These are phyloP conservation scores for Bufotes viridis DNA, from an alignment of 2,797 vertebrate species.

Conservation along the genomic window DNA sequence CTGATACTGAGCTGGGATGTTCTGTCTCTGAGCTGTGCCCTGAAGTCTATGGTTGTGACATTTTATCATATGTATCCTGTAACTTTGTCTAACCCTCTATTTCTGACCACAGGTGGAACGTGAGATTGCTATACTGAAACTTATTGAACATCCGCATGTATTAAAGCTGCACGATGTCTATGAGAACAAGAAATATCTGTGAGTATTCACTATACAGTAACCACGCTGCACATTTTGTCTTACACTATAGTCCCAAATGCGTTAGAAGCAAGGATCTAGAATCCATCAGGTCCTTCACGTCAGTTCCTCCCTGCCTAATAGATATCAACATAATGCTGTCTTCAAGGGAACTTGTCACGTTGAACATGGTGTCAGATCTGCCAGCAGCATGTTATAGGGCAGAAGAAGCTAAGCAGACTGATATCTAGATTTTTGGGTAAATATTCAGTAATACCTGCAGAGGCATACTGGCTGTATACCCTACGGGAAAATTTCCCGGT, in stretches of 20 bases:
- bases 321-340: no score
- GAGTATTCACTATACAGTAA: constrained; percentile 57
- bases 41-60: not conserved
- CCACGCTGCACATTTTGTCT: not conserved
- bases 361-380: no score
- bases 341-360: no score
- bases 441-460: no score
- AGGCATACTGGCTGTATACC: no score
- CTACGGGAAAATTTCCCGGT: no score
- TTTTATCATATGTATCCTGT: no score
- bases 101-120: constrained; percentile 88
- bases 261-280: not conserved
- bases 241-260: not conserved
- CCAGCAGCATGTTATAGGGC: no score
- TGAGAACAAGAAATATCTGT: constrained; percentile 99
- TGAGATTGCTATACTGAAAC: constrained; percentile 96
- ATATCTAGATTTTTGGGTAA: no score
- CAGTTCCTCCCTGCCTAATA: not conserved
- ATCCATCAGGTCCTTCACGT: not conserved
- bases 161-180: constrained; percentile 98
- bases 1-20: not conserved
- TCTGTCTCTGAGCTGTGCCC: no score
- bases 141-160: constrained; percentile 97
- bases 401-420: no score
- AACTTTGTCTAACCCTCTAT: constrained; percentile 60